Conservation (phyloP, 2,113 vertebrate genomes). For the Lagopus leucura region DNA sequence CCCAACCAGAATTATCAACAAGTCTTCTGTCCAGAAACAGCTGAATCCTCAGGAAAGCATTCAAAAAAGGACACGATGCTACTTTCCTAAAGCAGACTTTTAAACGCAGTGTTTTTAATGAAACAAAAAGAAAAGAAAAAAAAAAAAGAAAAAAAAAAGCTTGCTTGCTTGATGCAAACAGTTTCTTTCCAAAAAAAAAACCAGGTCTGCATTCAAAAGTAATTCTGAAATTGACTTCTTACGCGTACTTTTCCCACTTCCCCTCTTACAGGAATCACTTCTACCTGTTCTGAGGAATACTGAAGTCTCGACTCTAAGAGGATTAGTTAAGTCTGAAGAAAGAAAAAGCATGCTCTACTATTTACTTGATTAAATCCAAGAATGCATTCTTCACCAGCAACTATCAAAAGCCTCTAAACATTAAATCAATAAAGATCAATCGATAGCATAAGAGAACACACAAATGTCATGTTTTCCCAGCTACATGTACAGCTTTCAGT, state of each 20-base stretch:
- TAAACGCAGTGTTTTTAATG: background rate
- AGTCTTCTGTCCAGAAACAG: background rate
- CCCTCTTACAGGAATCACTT: background rate
- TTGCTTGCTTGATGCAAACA: background rate
- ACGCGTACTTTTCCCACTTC: background rate
- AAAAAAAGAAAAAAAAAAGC: background rate
- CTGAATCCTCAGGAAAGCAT: background rate
- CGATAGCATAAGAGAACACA: background rate
- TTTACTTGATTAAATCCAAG: background rate
- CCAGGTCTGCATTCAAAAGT: background rate
- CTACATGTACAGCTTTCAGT: background rate
- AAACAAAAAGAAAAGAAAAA: background rate
- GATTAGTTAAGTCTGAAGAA: background rate
- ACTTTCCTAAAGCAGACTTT: background rate
- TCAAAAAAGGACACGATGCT: background rate
- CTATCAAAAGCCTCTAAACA: background rate
- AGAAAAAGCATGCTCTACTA: background rate
- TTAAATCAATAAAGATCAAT: slow-evolving; percentile 10
- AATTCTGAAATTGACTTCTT: background rate
- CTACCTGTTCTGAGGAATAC: background rate
- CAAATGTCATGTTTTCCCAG: slow-evolving; percentile 19
- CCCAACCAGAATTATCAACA: background rate
- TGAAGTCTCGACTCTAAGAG: background rate
- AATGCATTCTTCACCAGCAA: slow-evolving; percentile 15
- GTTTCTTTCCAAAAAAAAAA: background rate